Percentiles rank a stretch among this genome's conserved stretches.
These are phyloP conservation scores for Drosophila mulleri DNA, from an alignment of 2,888 invertebrate species.

Conservation along the genomic window DNA sequence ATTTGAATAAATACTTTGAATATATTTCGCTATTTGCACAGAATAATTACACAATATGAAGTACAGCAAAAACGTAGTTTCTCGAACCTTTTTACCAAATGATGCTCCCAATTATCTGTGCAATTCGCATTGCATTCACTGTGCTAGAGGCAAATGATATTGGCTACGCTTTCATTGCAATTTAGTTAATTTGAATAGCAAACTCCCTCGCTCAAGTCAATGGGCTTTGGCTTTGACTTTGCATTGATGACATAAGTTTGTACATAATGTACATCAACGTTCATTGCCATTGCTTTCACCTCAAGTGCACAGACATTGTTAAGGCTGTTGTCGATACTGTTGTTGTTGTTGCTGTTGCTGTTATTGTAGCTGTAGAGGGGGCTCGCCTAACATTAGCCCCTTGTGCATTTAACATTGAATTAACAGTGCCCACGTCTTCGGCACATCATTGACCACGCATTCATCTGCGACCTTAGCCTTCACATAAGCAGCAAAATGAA, in stretches of 20 bases:
- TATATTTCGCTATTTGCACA: background rate
- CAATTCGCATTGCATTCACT: background rate
- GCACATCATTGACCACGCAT: constrained; percentile 34
- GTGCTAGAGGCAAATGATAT: constrained; percentile 2
- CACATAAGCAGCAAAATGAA: constrained; percentile 41
- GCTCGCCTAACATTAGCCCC: constrained; percentile 59
- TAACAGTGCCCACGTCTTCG: constrained; percentile 60
- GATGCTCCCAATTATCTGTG: background rate
- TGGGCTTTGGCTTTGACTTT: constrained; percentile 20
- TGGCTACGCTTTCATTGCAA: constrained; percentile 2
- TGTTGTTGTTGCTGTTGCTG: background rate
- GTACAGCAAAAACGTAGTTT: background rate
- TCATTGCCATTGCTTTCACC: constrained; percentile 67
- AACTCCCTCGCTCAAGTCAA: constrained; percentile 12
- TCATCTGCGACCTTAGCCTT: constrained; percentile 69
- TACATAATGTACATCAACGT: constrained; percentile 29
- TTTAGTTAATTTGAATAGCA: constrained; percentile 21
- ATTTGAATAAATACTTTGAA: background rate
- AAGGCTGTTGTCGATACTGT: background rate
- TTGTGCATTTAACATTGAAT: constrained; percentile 67
- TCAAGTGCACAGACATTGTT: constrained; percentile 27
- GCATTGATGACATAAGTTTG: constrained; percentile 46
- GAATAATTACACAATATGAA: no score
- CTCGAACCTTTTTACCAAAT: background rate
- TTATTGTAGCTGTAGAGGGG: constrained; percentile 16